Conservation (phyloP, 1,140 invertebrate species). For the Caenorhabditis inopinata region DNA sequence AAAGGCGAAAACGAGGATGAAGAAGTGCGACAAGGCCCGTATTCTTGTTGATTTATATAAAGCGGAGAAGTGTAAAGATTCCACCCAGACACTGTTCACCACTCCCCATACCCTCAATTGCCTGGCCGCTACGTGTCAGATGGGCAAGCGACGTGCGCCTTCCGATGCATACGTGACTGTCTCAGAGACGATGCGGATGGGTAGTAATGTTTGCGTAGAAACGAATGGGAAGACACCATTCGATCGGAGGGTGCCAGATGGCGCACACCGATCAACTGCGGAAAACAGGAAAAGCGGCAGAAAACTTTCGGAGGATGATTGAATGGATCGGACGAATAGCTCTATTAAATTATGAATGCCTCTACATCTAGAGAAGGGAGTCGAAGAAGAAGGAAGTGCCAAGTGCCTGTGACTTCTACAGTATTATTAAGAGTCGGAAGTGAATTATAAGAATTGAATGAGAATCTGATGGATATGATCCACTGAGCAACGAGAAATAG, state of each 20-base stretch:
- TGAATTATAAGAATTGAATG: no score
- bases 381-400: no score
- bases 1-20: neutral
- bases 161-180: constrained; percentile 23
- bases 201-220: constrained; percentile 20
- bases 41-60: constrained; percentile 1
- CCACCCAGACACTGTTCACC: neutral
- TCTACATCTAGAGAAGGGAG: no score
- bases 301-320: neutral
- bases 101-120: no score
- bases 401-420: no score
- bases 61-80: neutral
- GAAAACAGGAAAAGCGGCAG: neutral
- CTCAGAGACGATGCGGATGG: neutral
- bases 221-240: neutral
- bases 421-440: no score
- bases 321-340: no score
- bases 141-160: constrained; percentile 9
- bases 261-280: neutral
- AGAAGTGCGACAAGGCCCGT: neutral
- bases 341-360: no score
- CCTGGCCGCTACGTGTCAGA: neutral
- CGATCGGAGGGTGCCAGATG: constrained; percentile 28
- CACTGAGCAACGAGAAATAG: no score
- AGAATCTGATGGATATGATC: no score